Evolutionary conservation across 2,797 vertebrate genomes (phyloP), one percentile per base, ranked within the genome.

Genomic region (Takifugu ocellatus): DNA sequence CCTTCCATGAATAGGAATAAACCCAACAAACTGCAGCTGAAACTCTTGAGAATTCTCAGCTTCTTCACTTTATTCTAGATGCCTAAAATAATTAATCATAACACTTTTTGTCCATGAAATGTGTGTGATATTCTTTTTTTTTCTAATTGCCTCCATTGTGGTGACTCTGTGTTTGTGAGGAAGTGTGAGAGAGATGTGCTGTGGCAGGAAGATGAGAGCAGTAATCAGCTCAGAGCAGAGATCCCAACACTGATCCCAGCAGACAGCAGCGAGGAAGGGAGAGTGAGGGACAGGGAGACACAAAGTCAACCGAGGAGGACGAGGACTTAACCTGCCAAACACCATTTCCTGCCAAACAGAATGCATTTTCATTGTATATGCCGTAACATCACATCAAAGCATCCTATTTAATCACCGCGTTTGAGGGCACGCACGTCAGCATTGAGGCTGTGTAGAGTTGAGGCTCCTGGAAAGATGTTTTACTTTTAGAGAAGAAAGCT

Each of bases 181-280:
- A 11, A 43, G 49, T 33, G 14, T 51, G 8, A 66, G 72, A 64
- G 12, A 39, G 66, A 68, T 72, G 60, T 63, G 58, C 56, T 48
- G 60, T 51, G 75, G 56, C 72, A 74, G 65, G 61, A 74, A 65
- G 75, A 73, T 29, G 78, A 67, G 75, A 72, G 63, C 59, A 11
- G 52, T 70, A 72, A 83, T 79, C 59, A 29, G 72, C 77, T 81
- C 75, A 75, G 64, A 66, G 59, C 63, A 52, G 56, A 70, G 64
- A 68, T 54, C 49, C 48, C 71, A 61, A 82, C 56, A 1, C 76
- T 83, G 79, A 84, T 83, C 59, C 36, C 48, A 63, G 59, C 56
- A 56, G 82, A 85, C 77, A 70, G 68, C 68, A 58, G 54, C 66
- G 68, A 78, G 44, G 59, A 70, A 57, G 65, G 53, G 68, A 74